phyloP scores from a whole-genome alignment of 2,797 vertebrate species.

The Cyclura pinguis region DNA sequence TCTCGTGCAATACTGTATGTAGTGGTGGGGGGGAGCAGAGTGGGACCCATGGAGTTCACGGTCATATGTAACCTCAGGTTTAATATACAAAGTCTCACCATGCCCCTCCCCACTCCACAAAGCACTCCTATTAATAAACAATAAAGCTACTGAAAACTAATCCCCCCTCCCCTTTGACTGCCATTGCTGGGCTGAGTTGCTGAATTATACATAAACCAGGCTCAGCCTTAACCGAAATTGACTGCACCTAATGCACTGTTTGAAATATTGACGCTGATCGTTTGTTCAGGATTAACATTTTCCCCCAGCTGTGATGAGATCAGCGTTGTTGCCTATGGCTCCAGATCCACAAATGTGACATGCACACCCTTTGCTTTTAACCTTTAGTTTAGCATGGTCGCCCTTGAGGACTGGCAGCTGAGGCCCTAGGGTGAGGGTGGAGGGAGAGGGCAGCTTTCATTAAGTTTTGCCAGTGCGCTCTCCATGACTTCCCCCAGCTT shows the following conservation, averaged over 20 bases:
- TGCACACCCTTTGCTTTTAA: constrained; percentile 15
- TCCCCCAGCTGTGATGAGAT: neutral
- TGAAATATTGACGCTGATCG: constrained; percentile 73
- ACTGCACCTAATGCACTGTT: constrained; percentile 62
- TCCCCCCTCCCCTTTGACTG: constrained; percentile 2
- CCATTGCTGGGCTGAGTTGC: neutral
- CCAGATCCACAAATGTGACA: neutral
- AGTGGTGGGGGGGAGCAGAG: neutral
- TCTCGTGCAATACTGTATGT: neutral
- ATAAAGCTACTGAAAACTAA: constrained; percentile 14
- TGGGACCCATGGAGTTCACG: too few species aligned
- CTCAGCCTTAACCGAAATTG: constrained; percentile 25
- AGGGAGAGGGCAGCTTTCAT: neutral
- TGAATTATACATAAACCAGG: constrained; percentile 48
- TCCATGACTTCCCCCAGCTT: neutral
- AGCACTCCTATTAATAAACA: constrained; percentile 43
- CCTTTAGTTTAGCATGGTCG: neutral
- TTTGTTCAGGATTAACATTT: constrained; percentile 55
- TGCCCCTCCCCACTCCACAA: neutral
- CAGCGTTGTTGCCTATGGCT: constrained; percentile 2
- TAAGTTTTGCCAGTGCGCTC: neutral
- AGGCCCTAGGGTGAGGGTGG: neutral
- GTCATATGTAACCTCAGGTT: neutral
- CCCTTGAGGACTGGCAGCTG: neutral
- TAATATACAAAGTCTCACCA: neutral